Conservation (phyloP, 2,113 vertebrate genomes). For the Engraulis encrasicolus region DNA sequence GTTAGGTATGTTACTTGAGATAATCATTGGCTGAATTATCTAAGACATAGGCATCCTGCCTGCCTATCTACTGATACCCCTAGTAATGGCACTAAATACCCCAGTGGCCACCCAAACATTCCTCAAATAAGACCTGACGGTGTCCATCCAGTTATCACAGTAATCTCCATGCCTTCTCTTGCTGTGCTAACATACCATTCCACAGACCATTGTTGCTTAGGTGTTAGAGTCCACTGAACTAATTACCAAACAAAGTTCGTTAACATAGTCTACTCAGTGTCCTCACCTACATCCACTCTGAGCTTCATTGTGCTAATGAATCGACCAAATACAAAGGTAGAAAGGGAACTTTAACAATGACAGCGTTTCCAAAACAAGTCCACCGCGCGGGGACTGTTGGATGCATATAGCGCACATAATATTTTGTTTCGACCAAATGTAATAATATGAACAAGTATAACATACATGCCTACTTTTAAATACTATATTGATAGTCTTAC, state of each 20-base stretch:
- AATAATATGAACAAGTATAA: no score
- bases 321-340: not conserved
- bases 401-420: no score
- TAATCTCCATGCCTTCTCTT: conserved; percentile 43
- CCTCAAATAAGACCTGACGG: conserved; percentile 49
- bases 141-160: conserved; percentile 45
- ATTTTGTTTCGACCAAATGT: no score
- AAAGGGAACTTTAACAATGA: not conserved
- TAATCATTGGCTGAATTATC: not conserved
- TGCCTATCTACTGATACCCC: not conserved
- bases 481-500: not conserved
- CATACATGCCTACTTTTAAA: not conserved
- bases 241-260: conserved; percentile 54
- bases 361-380: not conserved
- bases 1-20: not conserved
- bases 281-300: not conserved
- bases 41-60: not conserved
- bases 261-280: conserved; percentile 50
- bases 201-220: conserved; percentile 52
- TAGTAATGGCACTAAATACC: conserved; percentile 29
- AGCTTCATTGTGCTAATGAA: not conserved
- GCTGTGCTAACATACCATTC: conserved; percentile 37
- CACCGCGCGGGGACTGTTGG: not conserved
- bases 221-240: conserved; percentile 48
- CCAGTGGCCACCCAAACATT: conserved; percentile 36